A percentile compares a stretch with the other conserved stretches of the same genome.
Conservation (phyloP, 1,140 invertebrate species). For the Neotoxoptera formosana region DNA sequence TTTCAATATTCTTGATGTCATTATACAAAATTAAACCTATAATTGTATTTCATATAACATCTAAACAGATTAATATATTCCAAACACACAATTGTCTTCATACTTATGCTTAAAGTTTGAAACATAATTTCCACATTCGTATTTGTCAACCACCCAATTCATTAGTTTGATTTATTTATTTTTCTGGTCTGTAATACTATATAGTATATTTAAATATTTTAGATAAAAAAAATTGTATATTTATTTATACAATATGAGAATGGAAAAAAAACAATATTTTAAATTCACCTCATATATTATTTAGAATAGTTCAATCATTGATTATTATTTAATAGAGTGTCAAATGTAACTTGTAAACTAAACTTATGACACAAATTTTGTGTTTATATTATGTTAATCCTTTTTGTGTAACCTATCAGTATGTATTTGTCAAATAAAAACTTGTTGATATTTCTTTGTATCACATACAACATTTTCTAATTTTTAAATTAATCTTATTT, state of each 20-base stretch:
- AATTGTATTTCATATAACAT: not conserved
- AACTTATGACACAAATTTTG: not conserved
- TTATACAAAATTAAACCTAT: not conserved
- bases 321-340: not conserved
- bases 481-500: not conserved
- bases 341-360: not conserved
- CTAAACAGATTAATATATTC: not conserved
- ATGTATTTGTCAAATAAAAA: constrained; percentile 28
- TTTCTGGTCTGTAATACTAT: constrained; percentile 6
- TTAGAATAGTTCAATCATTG: not conserved
- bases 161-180: not conserved
- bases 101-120: not conserved
- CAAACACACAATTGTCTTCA: not conserved
- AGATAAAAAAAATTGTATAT: not conserved
- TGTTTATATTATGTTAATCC: not conserved
- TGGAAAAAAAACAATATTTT: not conserved
- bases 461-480: not conserved
- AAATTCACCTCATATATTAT: not conserved
- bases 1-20: not conserved
- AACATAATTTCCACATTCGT: not conserved
- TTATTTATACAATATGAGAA: not conserved
- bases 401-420: constrained; percentile 11
- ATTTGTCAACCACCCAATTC: not conserved
- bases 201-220: constrained; percentile 20
- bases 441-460: constrained; percentile 21